Evolutionary conservation across 30 jellyfish, hydroid and myxozoan genomes (phyloP).

Genomic region (Cassiopea xamachana): DNA sequence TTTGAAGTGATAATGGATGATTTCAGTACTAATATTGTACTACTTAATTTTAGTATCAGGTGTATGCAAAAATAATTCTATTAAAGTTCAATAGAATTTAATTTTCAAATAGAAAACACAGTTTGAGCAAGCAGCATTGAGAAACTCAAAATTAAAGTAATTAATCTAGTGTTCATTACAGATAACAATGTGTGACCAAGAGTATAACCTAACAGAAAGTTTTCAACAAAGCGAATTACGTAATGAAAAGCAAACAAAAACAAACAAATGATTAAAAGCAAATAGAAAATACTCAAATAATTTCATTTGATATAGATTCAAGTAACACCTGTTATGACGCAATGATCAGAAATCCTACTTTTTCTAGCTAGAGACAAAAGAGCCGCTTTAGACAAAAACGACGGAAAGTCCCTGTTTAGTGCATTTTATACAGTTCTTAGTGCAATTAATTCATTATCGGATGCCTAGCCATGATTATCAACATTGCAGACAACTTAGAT

Average conservation of each 20-base stretch:
- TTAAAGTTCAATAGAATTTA: not conserved
- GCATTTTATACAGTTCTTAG: not conserved
- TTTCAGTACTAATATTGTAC: not conserved
- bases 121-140: too few relatives aligned
- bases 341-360: conserved; percentile 19
- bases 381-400: conserved; percentile 23
- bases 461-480: not conserved
- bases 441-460: not conserved
- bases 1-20: not conserved
- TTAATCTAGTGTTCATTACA: too few relatives aligned
- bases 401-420: not conserved
- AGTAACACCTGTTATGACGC: conserved; percentile 6
- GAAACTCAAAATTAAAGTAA: too few relatives aligned
- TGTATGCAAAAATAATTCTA: not conserved
- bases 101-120: not conserved
- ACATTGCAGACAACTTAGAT: too few relatives aligned
- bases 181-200: not conserved
- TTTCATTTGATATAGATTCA: not conserved
- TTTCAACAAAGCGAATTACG: conserved; percentile 13
- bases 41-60: not conserved
- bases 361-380: conserved; percentile 17
- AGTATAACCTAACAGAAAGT: not conserved
- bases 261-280: not conserved
- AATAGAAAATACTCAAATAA: conserved; percentile 6
- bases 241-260: conserved; percentile 24